phyloP scores from a whole-genome alignment of 2,888 invertebrate species.

The Xestia xanthographa region DNA sequence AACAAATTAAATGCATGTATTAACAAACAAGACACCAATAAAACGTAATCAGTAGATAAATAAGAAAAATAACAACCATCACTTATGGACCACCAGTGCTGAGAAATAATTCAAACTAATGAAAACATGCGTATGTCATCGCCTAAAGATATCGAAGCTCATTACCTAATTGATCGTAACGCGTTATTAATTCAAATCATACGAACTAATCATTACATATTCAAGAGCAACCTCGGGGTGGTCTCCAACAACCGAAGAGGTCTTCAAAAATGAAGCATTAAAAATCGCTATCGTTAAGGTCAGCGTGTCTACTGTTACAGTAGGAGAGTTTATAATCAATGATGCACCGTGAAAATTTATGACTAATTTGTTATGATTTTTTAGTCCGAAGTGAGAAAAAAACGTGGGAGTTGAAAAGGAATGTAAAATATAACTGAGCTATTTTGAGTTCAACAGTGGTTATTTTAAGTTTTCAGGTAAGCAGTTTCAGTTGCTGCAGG shows the following conservation, averaged over 20 bases:
- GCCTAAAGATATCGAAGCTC: conserved; percentile 73
- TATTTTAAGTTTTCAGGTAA: neutral
- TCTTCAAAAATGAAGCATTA: conserved; percentile 77
- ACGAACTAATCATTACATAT: conserved; percentile 68
- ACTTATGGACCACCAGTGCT: conserved; percentile 74
- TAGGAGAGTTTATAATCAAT: conserved; percentile 78
- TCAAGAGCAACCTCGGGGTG: conserved; percentile 76
- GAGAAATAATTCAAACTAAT: conserved; percentile 67
- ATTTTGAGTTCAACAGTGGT: neutral
- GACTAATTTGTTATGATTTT: conserved; percentile 70
- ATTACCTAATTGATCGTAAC: conserved; percentile 81
- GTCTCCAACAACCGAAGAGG: conserved; percentile 73
- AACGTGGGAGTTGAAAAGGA: conserved; percentile 28
- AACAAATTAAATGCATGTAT: conserved; percentile 58
- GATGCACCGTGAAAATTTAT: conserved; percentile 85
- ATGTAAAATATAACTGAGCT: neutral
- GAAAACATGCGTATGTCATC: conserved; percentile 70
- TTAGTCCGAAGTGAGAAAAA: conserved; percentile 40
- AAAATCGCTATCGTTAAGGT: conserved; percentile 80
- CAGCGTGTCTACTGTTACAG: conserved; percentile 77
- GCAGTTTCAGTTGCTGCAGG: neutral
- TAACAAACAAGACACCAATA: conserved; percentile 61
- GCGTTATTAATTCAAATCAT: conserved; percentile 83
- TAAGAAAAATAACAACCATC: conserved; percentile 61
- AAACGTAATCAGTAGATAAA: conserved; percentile 64